Base-by-base conservation (phyloP, 2,113 vertebrate species). In the Clinocottus analis region DNA sequence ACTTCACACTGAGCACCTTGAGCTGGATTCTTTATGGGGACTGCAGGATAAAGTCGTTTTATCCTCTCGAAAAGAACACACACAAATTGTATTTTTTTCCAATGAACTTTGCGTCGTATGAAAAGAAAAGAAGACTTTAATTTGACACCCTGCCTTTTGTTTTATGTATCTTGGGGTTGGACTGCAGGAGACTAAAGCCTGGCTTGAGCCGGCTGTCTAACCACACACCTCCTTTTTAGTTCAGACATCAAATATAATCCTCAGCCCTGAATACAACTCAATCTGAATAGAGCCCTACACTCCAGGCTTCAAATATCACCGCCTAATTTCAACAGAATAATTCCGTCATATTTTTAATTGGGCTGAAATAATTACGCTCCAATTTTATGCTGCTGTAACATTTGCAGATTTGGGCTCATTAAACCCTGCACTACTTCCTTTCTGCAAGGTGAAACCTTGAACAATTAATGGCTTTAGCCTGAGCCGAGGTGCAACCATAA, bases 381-480 rank as follows among this genome's bases (percentile, higher is more conserved):
- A 67, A 69, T 85, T 87, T 87, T 62, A 85, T 89, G 76, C 85
- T 75, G 79, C 83, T 74, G 68, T 88, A 91, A 83, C 84, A 90
- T 90, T 89, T 89, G 86, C 86, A 80, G 83, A 87, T 91, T 77
- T 31, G n/a, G 64, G 60, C 72, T 68, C 81, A 91, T 91, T 91
- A 89, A 90, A 83, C 66, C 39, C 37, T 72, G 73, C 41, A 21
- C 80, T 80, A 73, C 80, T 88, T 87, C 77, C 80, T 89, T 82
- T 84, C 86, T 77, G 70, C 66, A 86, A 85, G 86, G 84, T 91
- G 84, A 88, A 87, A 92, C 86, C 85, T 85, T 84, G 75, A 61
- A 83, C 81, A 88, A 90, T 93, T 86, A 86, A 90, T 85, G 80
- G 78, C 79, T 86, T 87, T 84, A 84, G 80, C 70, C 79, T 72